phyloP scores from a whole-genome alignment of 2,113 vertebrate genomes.

The Paraplagusia blochii region DNA sequence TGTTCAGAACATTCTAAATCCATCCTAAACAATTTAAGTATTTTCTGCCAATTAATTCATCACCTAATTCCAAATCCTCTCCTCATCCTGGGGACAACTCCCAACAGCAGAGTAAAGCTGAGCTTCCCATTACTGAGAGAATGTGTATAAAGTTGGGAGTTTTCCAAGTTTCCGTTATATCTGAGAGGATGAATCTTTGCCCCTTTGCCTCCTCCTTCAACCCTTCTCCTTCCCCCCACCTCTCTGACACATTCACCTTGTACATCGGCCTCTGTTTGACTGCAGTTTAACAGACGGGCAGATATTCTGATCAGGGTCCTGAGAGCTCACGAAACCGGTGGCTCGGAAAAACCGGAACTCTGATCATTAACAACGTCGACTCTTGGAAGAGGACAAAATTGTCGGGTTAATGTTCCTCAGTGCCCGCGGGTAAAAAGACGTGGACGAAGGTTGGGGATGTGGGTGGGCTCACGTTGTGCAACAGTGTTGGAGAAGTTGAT shows the following conservation, averaged over 20 bases:
- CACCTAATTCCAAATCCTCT: slow-evolving; percentile 1
- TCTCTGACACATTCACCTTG: slow-evolving; percentile 57
- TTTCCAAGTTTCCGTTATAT: slow-evolving; percentile 57
- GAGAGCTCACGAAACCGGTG: slow-evolving; percentile 59
- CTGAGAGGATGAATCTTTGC: slow-evolving; percentile 45
- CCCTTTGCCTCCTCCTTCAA: background rate
- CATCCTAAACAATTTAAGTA: background rate
- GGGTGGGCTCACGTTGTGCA: slow-evolving; percentile 16
- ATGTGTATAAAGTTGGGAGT: slow-evolving; percentile 1
- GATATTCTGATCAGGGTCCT: slow-evolving; percentile 62
- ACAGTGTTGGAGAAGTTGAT: slow-evolving; percentile 34
- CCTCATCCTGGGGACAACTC: slow-evolving; percentile 20
- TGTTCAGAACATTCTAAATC: too few relatives aligned
- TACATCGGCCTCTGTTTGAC: slow-evolving; percentile 25
- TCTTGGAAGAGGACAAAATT: slow-evolving; percentile 46
- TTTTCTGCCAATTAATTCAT: slow-evolving; percentile 11
- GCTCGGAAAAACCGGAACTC: slow-evolving; percentile 64
- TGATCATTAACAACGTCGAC: slow-evolving; percentile 76
- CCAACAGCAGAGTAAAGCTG: background rate
- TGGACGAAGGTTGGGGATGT: background rate
- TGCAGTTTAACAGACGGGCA: slow-evolving; percentile 53
- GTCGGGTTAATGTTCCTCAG: slow-evolving; percentile 55
- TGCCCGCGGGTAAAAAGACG: slow-evolving; percentile 23
- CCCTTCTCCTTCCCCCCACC: slow-evolving; percentile 1
- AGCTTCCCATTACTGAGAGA: slow-evolving; percentile 16